Evolutionary conservation across 2,888 invertebrate genomes (phyloP).

Genomic region (Oscheius sp.): DNA sequence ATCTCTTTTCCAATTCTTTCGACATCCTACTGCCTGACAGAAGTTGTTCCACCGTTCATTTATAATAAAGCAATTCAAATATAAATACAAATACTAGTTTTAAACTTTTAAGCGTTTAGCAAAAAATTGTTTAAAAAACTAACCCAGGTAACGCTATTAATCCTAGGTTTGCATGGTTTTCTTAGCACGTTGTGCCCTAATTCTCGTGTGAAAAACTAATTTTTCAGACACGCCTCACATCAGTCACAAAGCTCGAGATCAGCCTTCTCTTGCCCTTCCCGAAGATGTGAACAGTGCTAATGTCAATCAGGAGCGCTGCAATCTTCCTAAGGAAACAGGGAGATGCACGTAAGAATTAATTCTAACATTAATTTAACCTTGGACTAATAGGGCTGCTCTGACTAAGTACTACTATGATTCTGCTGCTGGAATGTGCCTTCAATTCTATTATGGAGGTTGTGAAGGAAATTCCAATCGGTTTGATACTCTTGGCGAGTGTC

Average conservation of each 20-base stretch:
- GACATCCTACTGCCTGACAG: slow-evolving; percentile 12
- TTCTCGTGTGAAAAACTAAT: slow-evolving; percentile 3
- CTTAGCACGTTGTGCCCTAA: background rate
- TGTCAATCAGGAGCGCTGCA: slow-evolving; percentile 1
- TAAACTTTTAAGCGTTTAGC: too few species aligned
- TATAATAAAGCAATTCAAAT: slow-evolving; percentile 26
- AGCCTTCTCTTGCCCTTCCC: slow-evolving; percentile 12
- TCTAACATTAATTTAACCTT: background rate
- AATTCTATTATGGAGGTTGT: slow-evolving; percentile 68
- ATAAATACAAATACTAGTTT: background rate
- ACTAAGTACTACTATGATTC: slow-evolving; percentile 43
- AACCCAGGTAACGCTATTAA: too few species aligned
- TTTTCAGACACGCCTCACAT: background rate
- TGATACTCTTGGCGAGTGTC: slow-evolving; percentile 54
- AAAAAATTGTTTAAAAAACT: too few species aligned
- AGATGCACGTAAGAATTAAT: slow-evolving; percentile 31
- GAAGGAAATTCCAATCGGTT: slow-evolving; percentile 67
- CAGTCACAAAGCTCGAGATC: background rate
- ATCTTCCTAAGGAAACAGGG: slow-evolving; percentile 33
- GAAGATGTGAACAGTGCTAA: background rate
- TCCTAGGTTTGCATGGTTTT: background rate
- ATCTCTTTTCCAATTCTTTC: slow-evolving; percentile 25
- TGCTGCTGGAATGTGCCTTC: slow-evolving; percentile 36
- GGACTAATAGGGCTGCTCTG: background rate
- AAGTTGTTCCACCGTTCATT: slow-evolving; percentile 2